phyloP scores from a whole-genome alignment of 2,888 invertebrate species.

The Eucera pruinosa region DNA sequence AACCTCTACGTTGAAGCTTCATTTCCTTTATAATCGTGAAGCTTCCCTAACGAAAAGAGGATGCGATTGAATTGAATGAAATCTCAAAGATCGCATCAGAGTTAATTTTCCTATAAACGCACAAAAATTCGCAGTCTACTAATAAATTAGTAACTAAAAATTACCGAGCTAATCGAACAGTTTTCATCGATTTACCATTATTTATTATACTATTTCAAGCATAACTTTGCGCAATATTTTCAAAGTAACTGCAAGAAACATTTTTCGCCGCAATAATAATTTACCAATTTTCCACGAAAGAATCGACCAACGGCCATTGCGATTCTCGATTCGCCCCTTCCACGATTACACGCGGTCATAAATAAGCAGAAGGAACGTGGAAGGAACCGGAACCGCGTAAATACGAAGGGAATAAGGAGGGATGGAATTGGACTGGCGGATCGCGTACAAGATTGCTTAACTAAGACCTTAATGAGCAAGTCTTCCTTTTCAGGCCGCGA shows the following conservation, averaged over 20 bases:
- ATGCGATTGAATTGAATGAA: too few species aligned
- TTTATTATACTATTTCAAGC: too few species aligned
- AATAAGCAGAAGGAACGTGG: slow-evolving; percentile 15
- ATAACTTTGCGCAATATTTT: neutral
- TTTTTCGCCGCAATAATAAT: neutral
- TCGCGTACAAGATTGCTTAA: slow-evolving; percentile 67
- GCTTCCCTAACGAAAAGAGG: too few species aligned
- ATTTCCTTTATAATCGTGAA: too few species aligned
- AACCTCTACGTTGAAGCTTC: too few species aligned
- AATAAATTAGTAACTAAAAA: too few species aligned
- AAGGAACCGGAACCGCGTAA: slow-evolving; percentile 23
- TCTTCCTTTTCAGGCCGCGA: slow-evolving; percentile 62
- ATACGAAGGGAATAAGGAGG: slow-evolving; percentile 30
- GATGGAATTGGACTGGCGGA: slow-evolving; percentile 16
- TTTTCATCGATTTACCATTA: neutral
- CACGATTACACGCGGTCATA: slow-evolving; percentile 22
- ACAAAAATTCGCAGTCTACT: too few species aligned
- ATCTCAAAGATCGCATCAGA: too few species aligned
- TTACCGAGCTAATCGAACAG: neutral
- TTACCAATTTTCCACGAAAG: neutral
- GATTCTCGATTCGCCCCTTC: neutral
- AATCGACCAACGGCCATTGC: neutral
- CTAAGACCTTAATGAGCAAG: slow-evolving; percentile 71
- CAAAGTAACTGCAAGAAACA: neutral
- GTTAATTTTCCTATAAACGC: too few species aligned